phyloP scores from a whole-genome alignment of 2,113 vertebrate species.

The Rhagologus leucostigma region DNA sequence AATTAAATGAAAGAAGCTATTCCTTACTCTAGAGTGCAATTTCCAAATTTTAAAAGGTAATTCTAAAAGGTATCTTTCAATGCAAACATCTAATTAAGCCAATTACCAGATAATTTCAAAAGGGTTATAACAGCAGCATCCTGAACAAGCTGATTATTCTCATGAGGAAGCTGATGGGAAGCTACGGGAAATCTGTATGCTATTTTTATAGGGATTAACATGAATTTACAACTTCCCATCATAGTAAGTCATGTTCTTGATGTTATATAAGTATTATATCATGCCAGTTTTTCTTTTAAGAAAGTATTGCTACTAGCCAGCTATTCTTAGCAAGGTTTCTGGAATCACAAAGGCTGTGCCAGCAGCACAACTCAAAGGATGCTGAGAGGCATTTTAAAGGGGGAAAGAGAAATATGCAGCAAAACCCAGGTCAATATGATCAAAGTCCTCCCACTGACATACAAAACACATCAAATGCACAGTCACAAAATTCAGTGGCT shows the following conservation, averaged over 20 bases:
- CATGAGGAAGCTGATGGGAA: neutral
- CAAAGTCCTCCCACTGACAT: neutral
- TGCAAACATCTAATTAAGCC: neutral
- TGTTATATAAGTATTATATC: neutral
- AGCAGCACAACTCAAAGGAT: neutral
- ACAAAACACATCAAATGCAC: neutral
- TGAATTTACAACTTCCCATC: neutral
- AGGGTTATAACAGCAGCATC: neutral
- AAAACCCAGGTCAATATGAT: neutral
- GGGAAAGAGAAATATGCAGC: neutral
- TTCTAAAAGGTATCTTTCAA: neutral
- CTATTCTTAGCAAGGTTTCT: conserved; percentile 35
- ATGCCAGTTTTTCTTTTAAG: neutral
- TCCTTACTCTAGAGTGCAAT: neutral
- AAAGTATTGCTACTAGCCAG: neutral
- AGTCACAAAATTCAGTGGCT: neutral
- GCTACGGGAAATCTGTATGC: neutral
- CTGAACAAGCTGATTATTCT: neutral
- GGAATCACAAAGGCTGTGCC: neutral
- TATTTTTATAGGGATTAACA: neutral
- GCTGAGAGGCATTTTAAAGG: neutral
- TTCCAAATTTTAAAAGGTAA: neutral
- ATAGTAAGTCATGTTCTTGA: neutral
- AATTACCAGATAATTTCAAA: neutral
- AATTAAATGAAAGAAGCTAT: neutral